These are phyloP conservation scores for Phthorimaea operculella DNA, from an alignment of 1,140 invertebrate genomes.

Conservation along the genomic window DNA sequence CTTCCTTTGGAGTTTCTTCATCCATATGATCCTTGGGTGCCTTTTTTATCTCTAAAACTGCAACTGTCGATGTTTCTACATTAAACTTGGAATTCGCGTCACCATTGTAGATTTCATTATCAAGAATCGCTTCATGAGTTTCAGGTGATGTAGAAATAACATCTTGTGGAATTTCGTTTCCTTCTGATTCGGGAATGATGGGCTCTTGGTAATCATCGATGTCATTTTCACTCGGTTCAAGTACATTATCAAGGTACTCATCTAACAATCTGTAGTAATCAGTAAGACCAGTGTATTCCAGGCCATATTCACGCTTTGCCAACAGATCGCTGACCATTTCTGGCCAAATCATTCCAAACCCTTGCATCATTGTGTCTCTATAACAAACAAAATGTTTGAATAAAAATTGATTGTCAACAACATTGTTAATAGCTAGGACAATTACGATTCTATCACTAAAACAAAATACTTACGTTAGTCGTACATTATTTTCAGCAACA, in stretches of 20 bases:
- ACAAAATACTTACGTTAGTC: slow-evolving; percentile 42
- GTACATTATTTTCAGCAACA: slow-evolving; percentile 40
- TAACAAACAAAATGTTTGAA: slow-evolving; percentile 15
- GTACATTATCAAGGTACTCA: slow-evolving; percentile 55
- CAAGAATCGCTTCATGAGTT: slow-evolving; percentile 32
- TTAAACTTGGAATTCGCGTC: slow-evolving; percentile 34
- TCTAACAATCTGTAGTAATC: slow-evolving; percentile 56
- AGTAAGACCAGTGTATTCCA: slow-evolving; percentile 51
- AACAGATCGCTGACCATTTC: slow-evolving; percentile 52
- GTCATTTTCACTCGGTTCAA: slow-evolving; percentile 39
- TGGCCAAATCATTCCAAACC: slow-evolving; percentile 39
- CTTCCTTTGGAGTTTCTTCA: slow-evolving; percentile 36
- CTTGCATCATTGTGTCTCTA: slow-evolving; percentile 55
- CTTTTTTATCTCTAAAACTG: slow-evolving; percentile 56
- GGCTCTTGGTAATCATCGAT: slow-evolving; percentile 43
- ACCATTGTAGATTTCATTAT: slow-evolving; percentile 47
- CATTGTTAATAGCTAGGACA: background rate
- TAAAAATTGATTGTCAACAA: background rate
- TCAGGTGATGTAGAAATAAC: slow-evolving; percentile 18
- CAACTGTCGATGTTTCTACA: slow-evolving; percentile 50
- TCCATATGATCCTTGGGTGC: slow-evolving; percentile 35
- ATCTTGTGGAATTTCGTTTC: slow-evolving; percentile 39
- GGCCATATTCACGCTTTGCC: slow-evolving; percentile 48
- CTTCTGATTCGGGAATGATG: slow-evolving; percentile 20
- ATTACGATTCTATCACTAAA: too few relatives aligned